Base-by-base conservation (phyloP, 2,888 invertebrate genomes). In the Clivina fossor region DNA sequence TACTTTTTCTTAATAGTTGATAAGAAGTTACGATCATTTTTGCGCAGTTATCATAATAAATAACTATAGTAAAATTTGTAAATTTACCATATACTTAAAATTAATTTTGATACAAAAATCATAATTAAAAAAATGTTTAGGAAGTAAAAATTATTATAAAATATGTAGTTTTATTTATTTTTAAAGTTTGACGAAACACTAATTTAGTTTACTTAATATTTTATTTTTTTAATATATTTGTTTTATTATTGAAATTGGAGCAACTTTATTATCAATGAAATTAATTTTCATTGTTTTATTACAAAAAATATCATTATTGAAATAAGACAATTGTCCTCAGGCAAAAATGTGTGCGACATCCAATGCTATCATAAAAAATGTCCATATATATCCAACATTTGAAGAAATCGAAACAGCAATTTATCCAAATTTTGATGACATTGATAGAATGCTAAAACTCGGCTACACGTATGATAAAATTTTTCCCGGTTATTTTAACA, bases 351-450 rank as follows among this genome's bases (percentile, higher is more conserved):
- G 43, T 26, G 9, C 15, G 15, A 43, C 43, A 24, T 43, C 43
- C 11, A 24, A 13, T 8, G 46, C 35, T 20, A 22, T 32, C 18
- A 37, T 53, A 48, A 64, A 59, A 60, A 66, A 22, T 37, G 60
- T 63, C 62, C 76, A 79, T 73, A 74, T 79, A 68, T 76, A 69
- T 68, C 80, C 80, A 66, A 71, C 72, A 62, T 80, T 80, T 73
- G 68, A 65, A 59, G 79, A 78, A 72, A 72, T 80, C 59, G 80
- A 80, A 74, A 58, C 44, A 63, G 80, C 76, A 63, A 35, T 63
- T 8, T 66, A 64, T n/a, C 68, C 69, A 22, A 68, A 62, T 43
- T 50, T 62, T 0, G 43, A 43, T 11, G 68, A 69, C 13, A 5
- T 43, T 13, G 18, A 19, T 5, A 22, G 15, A n/a, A 7, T 43